Conservation (phyloP, 2,888 invertebrate species). For the Melipona bicolor region DNA sequence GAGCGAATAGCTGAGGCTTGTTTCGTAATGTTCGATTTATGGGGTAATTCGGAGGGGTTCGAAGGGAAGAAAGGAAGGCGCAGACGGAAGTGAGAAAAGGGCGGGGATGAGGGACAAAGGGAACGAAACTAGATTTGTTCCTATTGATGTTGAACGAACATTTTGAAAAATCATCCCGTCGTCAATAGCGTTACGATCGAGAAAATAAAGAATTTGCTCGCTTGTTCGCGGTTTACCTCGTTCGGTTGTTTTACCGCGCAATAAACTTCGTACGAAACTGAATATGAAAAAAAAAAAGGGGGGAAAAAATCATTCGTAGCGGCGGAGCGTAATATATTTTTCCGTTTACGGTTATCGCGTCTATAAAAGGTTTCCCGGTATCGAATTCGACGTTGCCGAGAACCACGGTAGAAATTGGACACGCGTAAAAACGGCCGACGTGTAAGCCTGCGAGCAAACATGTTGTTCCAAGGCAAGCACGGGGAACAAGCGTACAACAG, state of each 20-base stretch:
- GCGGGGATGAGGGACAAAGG: neutral
- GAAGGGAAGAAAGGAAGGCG: neutral
- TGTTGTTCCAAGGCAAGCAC: constrained; percentile 36
- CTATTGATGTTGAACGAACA: neutral
- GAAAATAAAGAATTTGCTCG: neutral
- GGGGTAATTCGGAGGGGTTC: neutral
- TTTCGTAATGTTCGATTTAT: neutral
- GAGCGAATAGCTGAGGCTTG: neutral
- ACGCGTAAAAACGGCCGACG: neutral
- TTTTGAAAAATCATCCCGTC: neutral
- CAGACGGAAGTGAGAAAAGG: neutral
- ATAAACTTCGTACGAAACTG: neutral
- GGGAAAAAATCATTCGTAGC: constrained; percentile 8
- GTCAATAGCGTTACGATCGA: neutral
- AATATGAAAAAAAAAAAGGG: neutral
- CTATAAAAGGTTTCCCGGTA: constrained; percentile 9
- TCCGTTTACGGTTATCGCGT: constrained; percentile 12
- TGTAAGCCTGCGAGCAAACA: constrained; percentile 43
- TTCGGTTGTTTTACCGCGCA: neutral
- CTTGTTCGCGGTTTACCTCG: neutral
- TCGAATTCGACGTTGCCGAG: constrained; percentile 20
- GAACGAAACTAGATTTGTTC: neutral
- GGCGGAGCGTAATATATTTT: neutral
- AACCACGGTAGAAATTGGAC: constrained; percentile 7
- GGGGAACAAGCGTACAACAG: constrained; percentile 31